These are phyloP conservation scores for Sussaba pulchella DNA, from an alignment of 2,888 invertebrate genomes.

Conservation along the genomic window DNA sequence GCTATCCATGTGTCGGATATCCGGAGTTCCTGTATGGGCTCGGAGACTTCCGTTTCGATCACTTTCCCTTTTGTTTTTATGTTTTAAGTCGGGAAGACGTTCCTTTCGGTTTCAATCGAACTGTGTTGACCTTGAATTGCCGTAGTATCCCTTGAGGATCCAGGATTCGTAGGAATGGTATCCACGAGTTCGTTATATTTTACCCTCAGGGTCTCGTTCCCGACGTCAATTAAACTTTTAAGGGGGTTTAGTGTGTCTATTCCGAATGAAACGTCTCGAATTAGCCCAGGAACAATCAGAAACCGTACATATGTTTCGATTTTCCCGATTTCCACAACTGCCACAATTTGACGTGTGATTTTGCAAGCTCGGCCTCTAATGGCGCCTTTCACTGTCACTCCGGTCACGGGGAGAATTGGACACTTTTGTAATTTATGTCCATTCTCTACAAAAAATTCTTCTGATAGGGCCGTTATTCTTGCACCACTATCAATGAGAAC, in stretches of 20 bases:
- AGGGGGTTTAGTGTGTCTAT: slow-evolving; percentile 15
- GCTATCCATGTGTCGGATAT: too few relatives aligned
- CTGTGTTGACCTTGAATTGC: neutral
- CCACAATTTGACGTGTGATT: slow-evolving; percentile 4
- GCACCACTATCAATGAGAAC: slow-evolving; percentile 26
- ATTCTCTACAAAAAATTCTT: slow-evolving; percentile 16
- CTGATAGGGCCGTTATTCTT: slow-evolving; percentile 32
- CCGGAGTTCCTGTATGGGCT: neutral
- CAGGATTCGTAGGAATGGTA: neutral
- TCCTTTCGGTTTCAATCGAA: neutral
- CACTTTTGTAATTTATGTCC: neutral
- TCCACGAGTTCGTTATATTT: slow-evolving; percentile 13
- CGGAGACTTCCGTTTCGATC: neutral
- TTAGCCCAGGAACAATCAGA: slow-evolving; percentile 18
- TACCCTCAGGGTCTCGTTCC: neutral
- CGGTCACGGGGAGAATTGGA: slow-evolving; percentile 22
- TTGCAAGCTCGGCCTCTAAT: neutral
- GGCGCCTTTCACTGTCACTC: slow-evolving; percentile 27
- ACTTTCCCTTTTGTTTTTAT: neutral
- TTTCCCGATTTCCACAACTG: neutral
- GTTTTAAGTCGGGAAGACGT: neutral
- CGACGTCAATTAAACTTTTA: slow-evolving; percentile 12
- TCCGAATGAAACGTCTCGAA: slow-evolving; percentile 28
- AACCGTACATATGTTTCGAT: neutral
- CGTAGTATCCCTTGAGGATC: neutral